Evolutionary conservation across 2,797 vertebrate species (phyloP).

Genomic region (Hydrocynus forskahlii): DNA sequence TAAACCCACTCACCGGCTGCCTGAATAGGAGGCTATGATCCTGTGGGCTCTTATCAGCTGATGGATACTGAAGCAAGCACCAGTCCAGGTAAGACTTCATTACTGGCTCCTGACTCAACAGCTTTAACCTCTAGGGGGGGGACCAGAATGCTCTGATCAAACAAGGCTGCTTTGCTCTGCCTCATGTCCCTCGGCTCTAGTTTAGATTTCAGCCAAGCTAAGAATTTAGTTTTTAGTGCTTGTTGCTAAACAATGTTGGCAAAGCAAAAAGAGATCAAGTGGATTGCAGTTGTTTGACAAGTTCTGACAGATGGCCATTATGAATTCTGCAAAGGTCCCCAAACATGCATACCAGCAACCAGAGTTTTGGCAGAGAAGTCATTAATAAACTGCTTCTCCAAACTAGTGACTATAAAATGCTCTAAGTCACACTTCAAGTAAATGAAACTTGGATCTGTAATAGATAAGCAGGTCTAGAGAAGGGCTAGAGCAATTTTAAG

Average conservation of each 20-base stretch:
- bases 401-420: slow-evolving; percentile 1
- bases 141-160: not conserved
- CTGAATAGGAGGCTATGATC: slow-evolving; percentile 50
- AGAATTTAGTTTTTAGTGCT: not conserved
- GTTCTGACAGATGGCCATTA: slow-evolving; percentile 27
- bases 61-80: slow-evolving; percentile 52
- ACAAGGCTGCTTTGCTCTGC: slow-evolving; percentile 5
- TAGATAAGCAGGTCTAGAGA: slow-evolving; percentile 14
- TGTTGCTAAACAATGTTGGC: not conserved
- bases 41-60: slow-evolving; percentile 31
- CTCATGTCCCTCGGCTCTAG: not conserved
- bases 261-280: slow-evolving; percentile 5
- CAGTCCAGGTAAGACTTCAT: slow-evolving; percentile 58
- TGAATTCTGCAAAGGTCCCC: slow-evolving; percentile 34
- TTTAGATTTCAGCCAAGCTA: not conserved
- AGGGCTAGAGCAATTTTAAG: not conserved
- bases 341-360: slow-evolving; percentile 21
- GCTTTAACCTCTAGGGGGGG: slow-evolving; percentile 29
- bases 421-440: not conserved
- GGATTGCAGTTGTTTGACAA: slow-evolving; percentile 9
- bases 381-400: slow-evolving; percentile 21
- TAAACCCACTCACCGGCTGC: slow-evolving; percentile 21
- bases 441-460: slow-evolving; percentile 10
- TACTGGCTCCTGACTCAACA: slow-evolving; percentile 32
- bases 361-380: slow-evolving; percentile 21